These are phyloP conservation scores for Rhipidura dahli DNA, from an alignment of 2,113 vertebrate genomes.

Conservation along the genomic window DNA sequence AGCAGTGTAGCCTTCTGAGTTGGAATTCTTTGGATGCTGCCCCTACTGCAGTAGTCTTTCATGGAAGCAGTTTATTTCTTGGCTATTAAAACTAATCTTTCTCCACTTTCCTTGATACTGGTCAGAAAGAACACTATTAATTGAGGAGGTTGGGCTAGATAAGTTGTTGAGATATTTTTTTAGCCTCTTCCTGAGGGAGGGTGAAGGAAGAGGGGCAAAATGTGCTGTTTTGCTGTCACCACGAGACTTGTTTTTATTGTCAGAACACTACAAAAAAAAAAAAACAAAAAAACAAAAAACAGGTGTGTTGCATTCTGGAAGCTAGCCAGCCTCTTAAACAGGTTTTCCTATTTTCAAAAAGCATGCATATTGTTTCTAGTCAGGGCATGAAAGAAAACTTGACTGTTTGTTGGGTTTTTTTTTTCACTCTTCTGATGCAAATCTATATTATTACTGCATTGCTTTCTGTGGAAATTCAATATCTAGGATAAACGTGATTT, in stretches of 20 bases:
- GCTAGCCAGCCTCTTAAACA: neutral
- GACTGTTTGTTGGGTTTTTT: neutral
- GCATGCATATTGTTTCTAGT: fast-evolving
- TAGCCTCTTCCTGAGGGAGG: neutral
- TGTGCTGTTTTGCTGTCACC: neutral
- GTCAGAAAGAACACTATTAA: neutral
- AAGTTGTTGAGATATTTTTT: neutral
- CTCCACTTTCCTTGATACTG: neutral
- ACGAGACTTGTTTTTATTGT: neutral
- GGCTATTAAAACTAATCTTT: neutral
- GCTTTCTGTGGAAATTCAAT: neutral
- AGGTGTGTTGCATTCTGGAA: neutral
- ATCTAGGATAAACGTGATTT: neutral
- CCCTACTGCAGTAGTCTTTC: neutral
- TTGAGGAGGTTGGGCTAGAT: neutral
- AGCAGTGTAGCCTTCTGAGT: fast-evolving
- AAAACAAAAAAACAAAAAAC: no score
- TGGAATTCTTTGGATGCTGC: neutral
- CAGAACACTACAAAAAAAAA: neutral
- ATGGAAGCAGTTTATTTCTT: neutral
- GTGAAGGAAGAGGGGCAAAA: neutral
- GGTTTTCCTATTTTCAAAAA: neutral
- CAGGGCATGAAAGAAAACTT: neutral
- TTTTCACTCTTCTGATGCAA: neutral
- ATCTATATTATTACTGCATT: neutral